Evolutionary conservation across 2,888 invertebrate genomes (phyloP).

Genomic region (Epinotia brunnichana): DNA sequence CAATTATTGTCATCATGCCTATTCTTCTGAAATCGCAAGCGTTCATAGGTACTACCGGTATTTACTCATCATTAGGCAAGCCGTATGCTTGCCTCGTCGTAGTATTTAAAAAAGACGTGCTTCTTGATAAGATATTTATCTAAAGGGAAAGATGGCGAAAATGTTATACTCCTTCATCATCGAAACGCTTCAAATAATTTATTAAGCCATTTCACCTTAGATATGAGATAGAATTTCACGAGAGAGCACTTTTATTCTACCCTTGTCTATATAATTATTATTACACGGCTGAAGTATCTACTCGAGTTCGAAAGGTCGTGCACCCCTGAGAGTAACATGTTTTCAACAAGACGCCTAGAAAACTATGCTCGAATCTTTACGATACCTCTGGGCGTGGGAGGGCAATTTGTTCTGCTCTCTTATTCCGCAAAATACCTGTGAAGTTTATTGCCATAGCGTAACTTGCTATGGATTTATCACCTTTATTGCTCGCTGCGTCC

Average conservation of each 20-base stretch:
- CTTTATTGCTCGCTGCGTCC: slow-evolving; percentile 5
- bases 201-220: slow-evolving; percentile 1
- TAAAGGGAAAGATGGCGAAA: background rate
- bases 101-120: background rate
- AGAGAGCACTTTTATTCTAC: slow-evolving; percentile 19
- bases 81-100: too few species aligned
- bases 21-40: too few species aligned
- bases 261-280: slow-evolving; percentile 37
- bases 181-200: background rate
- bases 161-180: background rate
- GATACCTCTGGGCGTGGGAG: slow-evolving; percentile 67
- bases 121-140: background rate
- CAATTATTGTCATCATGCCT: too few species aligned
- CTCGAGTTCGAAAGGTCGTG: slow-evolving; percentile 51
- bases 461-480: slow-evolving; percentile 35
- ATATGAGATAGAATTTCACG: slow-evolving; percentile 13
- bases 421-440: slow-evolving; percentile 59
- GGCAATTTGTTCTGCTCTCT: slow-evolving; percentile 62
- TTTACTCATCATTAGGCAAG: too few species aligned
- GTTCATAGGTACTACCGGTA: too few species aligned
- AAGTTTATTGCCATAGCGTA: slow-evolving; percentile 43
- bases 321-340: slow-evolving; percentile 59
- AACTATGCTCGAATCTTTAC: slow-evolving; percentile 67
- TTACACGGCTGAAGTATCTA: slow-evolving; percentile 39
- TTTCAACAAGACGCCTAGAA: slow-evolving; percentile 60